These are phyloP conservation scores for Clunio marinus DNA, from an alignment of 2,888 invertebrate genomes.

Conservation along the genomic window DNA sequence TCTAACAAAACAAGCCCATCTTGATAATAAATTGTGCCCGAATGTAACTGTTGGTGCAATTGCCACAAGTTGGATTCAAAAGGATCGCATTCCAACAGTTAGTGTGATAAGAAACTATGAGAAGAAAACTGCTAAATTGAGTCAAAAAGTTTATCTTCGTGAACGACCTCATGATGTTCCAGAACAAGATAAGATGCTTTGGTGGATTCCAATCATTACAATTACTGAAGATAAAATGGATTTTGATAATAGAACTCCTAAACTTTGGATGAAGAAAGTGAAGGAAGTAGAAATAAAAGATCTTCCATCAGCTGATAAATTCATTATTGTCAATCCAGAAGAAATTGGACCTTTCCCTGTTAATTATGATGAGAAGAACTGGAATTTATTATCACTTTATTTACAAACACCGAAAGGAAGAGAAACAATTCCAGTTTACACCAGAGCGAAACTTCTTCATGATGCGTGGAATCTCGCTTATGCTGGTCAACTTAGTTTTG, in stretches of 20 bases:
- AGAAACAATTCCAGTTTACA: conserved; percentile 62
- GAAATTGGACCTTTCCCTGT: conserved; percentile 82
- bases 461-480: conserved; percentile 76
- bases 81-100: conserved; percentile 73
- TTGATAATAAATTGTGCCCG: conserved; percentile 56
- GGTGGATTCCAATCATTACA: conserved; percentile 70
- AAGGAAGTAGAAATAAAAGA: conserved; percentile 55
- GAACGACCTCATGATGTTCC: conserved; percentile 70
- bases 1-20: conserved; percentile 63
- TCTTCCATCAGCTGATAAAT: conserved; percentile 58
- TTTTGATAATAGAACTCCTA: conserved; percentile 57
- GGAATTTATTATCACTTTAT: conserved; percentile 67
- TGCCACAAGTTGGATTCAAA: conserved; percentile 76
- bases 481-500: conserved; percentile 71
- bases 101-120: conserved; percentile 66
- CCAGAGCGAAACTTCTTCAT: conserved; percentile 67
- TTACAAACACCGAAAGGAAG: conserved; percentile 57
- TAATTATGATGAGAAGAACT: conserved; percentile 73
- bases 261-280: conserved; percentile 61
- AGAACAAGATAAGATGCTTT: conserved; percentile 64
- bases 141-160: conserved; percentile 67
- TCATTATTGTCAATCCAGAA: conserved; percentile 76
- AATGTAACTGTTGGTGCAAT: conserved; percentile 63
- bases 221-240: conserved; percentile 58
- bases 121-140: conserved; percentile 58